Percentiles rank a stretch among this genome's conserved stretches.
Evolutionary conservation across 2,113 vertebrate genomes (phyloP).

Genomic region (Psettodes erumei): DNA sequence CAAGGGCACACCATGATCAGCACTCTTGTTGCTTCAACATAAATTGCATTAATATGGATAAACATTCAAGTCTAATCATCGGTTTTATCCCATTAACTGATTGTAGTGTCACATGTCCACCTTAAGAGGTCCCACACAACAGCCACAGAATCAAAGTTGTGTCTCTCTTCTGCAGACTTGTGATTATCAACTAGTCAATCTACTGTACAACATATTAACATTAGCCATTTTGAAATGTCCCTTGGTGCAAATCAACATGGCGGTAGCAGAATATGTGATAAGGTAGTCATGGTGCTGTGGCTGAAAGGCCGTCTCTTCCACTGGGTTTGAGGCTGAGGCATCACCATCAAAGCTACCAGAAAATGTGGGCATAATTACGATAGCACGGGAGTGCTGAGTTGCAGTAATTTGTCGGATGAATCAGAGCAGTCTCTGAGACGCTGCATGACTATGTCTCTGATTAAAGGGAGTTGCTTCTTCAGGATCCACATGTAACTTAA

Average conservation of each 20-base stretch:
- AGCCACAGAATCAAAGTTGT: not conserved
- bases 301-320: not conserved
- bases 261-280: not conserved
- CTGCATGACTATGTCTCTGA: not conserved
- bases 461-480: slow-evolving; percentile 1
- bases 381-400: not conserved
- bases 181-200: not conserved
- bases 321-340: not conserved
- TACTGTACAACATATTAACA: not conserved
- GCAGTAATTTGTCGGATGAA: not conserved
- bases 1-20: slow-evolving; percentile 45
- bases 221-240: no score
- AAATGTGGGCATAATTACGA: slow-evolving; percentile 24
- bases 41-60: not conserved
- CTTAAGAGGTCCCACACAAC: not conserved
- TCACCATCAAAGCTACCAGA: slow-evolving; percentile 23
- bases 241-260: not conserved
- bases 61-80: not conserved
- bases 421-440: not conserved
- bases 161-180: not conserved
- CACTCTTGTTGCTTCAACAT: not conserved
- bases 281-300: not conserved
- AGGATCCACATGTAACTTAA: not conserved
- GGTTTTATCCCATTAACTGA: not conserved
- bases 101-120: not conserved